Evolutionary conservation across 2,888 invertebrate species (phyloP).

Genomic region (Dendrolimus houi): DNA sequence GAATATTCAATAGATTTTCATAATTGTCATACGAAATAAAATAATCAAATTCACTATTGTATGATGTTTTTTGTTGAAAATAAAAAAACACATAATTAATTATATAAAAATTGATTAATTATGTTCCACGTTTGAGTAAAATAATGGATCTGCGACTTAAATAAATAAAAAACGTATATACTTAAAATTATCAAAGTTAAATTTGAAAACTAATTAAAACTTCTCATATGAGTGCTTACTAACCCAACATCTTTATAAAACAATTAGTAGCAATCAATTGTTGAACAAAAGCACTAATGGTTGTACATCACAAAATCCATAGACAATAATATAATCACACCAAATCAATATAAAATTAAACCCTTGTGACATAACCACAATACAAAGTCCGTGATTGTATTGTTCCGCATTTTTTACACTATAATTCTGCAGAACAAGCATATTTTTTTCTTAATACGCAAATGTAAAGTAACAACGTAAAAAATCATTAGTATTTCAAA

Average conservation of each 20-base stretch:
- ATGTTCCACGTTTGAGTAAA: no score
- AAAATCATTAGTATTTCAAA: no score
- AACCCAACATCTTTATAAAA: constrained; percentile 1
- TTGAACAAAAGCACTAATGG: constrained; percentile 7
- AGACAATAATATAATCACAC: background rate
- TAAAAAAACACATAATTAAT: no score
- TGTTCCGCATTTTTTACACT: constrained; percentile 21
- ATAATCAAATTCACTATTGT: no score
- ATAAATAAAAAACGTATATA: no score
- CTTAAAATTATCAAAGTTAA: no score
- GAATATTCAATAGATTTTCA: no score
- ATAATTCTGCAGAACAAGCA: background rate
- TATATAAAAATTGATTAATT: no score
- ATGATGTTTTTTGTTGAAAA: no score
- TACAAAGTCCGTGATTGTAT: constrained; percentile 17
- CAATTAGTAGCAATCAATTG: constrained; percentile 2
- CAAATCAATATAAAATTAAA: background rate
- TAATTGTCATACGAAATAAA: no score
- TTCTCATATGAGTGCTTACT: background rate
- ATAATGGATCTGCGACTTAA: no score
- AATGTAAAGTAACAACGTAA: no score
- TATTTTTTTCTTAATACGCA: background rate
- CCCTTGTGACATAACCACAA: constrained; percentile 4
- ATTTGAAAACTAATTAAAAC: background rate
- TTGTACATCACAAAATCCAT: background rate